phyloP scores from a whole-genome alignment of 2,888 invertebrate species.

The Lasius platythorax region DNA sequence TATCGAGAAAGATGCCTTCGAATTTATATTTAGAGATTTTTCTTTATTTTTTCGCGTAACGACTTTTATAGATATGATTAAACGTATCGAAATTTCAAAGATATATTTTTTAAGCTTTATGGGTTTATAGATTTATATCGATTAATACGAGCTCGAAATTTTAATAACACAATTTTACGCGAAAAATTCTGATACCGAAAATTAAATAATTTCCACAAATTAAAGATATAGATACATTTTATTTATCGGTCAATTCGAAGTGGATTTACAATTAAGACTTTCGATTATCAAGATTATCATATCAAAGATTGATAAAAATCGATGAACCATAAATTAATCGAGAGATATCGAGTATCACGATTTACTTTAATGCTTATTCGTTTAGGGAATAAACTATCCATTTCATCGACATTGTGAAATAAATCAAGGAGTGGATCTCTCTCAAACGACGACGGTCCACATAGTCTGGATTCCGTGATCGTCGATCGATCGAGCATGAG shows the following conservation, averaged over 20 bases:
- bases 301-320: constrained; percentile 10
- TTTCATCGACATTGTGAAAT: constrained; percentile 29
- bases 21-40: neutral
- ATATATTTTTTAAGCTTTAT: neutral
- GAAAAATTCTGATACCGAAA: neutral
- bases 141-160: neutral
- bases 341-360: constrained; percentile 6
- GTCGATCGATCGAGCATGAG: constrained; percentile 41
- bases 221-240: neutral
- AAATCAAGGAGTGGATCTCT: constrained; percentile 36
- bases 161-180: neutral
- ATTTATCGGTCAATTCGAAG: constrained; percentile 25
- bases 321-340: neutral
- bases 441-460: constrained; percentile 7
- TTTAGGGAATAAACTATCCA: constrained; percentile 4
- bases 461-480: constrained; percentile 40
- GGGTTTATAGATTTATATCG: neutral
- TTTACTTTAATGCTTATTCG: constrained; percentile 1
- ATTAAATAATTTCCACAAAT: neutral
- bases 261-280: neutral
- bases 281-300: constrained; percentile 18
- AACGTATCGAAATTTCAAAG: neutral
- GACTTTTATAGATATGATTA: neutral
- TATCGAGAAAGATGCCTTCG: neutral
- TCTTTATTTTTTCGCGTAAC: neutral